A percentile compares a stretch with the other conserved stretches of the same genome.
Evolutionary conservation across 92 coral and sea anemone genomes (phyloP).

Genomic region (Porites divaricata): DNA sequence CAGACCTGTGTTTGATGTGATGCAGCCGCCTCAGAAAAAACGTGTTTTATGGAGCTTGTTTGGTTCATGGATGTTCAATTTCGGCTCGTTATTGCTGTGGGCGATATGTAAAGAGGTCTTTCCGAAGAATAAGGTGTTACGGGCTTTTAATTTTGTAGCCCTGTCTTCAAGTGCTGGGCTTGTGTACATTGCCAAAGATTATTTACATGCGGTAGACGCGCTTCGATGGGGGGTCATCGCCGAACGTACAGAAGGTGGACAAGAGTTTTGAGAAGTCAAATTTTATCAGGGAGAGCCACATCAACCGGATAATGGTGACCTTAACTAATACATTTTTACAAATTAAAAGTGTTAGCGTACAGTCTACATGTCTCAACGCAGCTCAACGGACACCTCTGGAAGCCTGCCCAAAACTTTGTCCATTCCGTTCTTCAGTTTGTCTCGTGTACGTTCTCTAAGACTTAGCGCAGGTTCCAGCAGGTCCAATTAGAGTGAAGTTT

Average conservation of each 20-base stretch:
- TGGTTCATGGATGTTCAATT: slow-evolving; percentile 88
- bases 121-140: slow-evolving; percentile 73
- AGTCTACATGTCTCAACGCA: too few relatives aligned
- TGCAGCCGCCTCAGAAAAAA: slow-evolving; percentile 70
- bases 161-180: slow-evolving; percentile 77
- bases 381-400: too few relatives aligned
- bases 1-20: slow-evolving; percentile 76
- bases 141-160: slow-evolving; percentile 81
- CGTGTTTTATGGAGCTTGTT: slow-evolving; percentile 88
- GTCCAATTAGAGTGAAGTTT: too few relatives aligned
- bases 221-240: slow-evolving; percentile 71
- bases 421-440: too few relatives aligned
- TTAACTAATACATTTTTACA: background rate
- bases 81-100: slow-evolving; percentile 93
- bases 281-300: background rate
- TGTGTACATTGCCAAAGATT: slow-evolving; percentile 79
- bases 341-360: background rate
- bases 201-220: slow-evolving; percentile 68
- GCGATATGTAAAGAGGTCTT: slow-evolving; percentile 89
- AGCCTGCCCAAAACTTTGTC: too few relatives aligned
- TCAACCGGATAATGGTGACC: background rate
- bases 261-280: slow-evolving; percentile 7
- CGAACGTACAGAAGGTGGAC: slow-evolving; percentile 54
- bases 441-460: too few relatives aligned
- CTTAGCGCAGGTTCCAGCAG: too few relatives aligned